phyloP scores from a whole-genome alignment of 2,113 vertebrate species.

The Tetrao urogallus region DNA sequence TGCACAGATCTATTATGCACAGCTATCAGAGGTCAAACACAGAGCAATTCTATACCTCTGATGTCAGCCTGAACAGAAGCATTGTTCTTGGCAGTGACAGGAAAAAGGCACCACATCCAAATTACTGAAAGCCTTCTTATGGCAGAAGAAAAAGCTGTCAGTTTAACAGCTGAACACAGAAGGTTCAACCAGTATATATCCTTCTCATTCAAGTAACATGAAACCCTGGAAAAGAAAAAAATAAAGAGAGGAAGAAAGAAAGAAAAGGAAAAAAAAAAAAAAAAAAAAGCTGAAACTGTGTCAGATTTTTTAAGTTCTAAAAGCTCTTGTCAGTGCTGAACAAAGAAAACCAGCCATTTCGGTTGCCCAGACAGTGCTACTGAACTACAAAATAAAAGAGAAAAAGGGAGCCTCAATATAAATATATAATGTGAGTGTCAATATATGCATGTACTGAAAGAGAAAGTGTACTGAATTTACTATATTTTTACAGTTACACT shows the following conservation, averaged over 20 bases:
- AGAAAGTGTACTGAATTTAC: conserved; percentile 9
- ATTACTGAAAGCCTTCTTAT: conserved; percentile 71
- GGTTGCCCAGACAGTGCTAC: conserved; percentile 66
- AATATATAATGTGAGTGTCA: neutral
- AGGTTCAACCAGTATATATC: conserved; percentile 62
- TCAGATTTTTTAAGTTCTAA: conserved; percentile 67
- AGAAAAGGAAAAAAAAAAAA: neutral
- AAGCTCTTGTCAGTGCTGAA: conserved; percentile 55
- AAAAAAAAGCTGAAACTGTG: conserved; percentile 35
- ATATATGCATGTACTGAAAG: neutral
- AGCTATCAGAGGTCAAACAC: conserved; percentile 60
- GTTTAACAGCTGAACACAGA: conserved; percentile 73
- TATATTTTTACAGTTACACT: neutral
- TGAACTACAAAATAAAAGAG: conserved; percentile 28
- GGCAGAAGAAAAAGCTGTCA: conserved; percentile 73
- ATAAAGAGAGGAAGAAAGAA: neutral
- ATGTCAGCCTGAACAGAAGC: conserved; percentile 42
- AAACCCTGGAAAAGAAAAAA: conserved; percentile 46
- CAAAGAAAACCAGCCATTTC: conserved; percentile 63
- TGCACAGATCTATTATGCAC: conserved; percentile 52
- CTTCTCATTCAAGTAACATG: conserved; percentile 72
- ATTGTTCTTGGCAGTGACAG: conserved; percentile 53
- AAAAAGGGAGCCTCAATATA: neutral
- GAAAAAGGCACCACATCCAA: conserved; percentile 38
- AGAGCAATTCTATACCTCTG: conserved; percentile 56